Conservation (phyloP, 2,797 vertebrate species). For the Leptoclinus maculatus region DNA sequence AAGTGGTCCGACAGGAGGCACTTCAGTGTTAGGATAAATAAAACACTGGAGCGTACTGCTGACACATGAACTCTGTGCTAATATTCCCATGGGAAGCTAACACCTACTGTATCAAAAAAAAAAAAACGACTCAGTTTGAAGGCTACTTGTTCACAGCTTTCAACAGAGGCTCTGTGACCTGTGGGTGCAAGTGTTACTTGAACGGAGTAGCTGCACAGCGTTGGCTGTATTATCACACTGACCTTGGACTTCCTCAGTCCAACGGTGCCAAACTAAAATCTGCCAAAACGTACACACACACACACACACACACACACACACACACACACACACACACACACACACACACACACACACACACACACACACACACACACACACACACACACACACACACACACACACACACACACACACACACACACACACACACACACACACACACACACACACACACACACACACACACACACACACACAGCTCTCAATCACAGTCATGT, state of each 20-base stretch:
- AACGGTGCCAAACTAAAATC: conserved; percentile 10
- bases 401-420: background rate
- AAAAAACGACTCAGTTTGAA: conserved; percentile 8
- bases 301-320: background rate
- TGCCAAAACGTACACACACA: conserved; percentile 11
- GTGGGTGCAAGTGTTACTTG: background rate
- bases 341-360: background rate
- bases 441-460: background rate
- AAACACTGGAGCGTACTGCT: background rate
- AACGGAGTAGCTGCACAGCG: conserved; percentile 8
- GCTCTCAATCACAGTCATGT: background rate
- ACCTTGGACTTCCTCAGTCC: conserved; percentile 63
- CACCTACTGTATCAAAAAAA: background rate
- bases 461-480: background rate
- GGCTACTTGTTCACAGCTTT: conserved; percentile 12
- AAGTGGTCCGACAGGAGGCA: conserved; percentile 1
- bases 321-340: background rate
- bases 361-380: background rate
- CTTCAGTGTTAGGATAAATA: background rate
- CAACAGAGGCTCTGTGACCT: background rate
- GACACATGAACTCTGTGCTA: background rate
- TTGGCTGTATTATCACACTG: conserved; percentile 28
- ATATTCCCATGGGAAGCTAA: conserved; percentile 42
- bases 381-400: background rate
- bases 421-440: background rate